A percentile compares a stretch with the other conserved stretches of the same genome.
These are phyloP conservation scores for Cheilosia scutellata DNA, from an alignment of 2,888 invertebrate genomes.

Conservation along the genomic window DNA sequence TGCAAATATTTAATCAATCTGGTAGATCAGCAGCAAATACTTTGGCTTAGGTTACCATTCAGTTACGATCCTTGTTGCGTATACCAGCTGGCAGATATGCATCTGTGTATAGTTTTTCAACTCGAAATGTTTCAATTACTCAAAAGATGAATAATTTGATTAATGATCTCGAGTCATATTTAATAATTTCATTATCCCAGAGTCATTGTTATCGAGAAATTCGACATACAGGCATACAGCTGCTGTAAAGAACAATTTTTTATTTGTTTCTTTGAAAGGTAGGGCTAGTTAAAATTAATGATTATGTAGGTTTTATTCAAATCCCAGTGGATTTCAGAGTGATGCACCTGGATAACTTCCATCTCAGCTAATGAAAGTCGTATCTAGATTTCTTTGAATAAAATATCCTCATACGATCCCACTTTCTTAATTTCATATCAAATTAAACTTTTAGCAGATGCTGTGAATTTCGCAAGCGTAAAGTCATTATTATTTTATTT, in stretches of 20 bases:
- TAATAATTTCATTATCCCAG: conserved; percentile 29
- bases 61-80: not conserved
- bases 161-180: conserved; percentile 61
- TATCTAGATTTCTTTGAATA: too few species aligned
- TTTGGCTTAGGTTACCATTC: too few species aligned
- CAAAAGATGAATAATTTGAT: conserved; percentile 50
- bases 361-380: not conserved
- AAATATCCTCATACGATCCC: not conserved
- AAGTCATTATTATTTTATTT: conserved; percentile 19
- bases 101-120: not conserved
- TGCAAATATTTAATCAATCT: too few species aligned
- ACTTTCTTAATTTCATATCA: not conserved
- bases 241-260: conserved; percentile 23
- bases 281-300: conserved; percentile 49
- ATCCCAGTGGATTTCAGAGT: conserved; percentile 14
- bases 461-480: not conserved
- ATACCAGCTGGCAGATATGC: not conserved
- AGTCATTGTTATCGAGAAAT: conserved; percentile 14
- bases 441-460: conserved; percentile 4
- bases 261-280: conserved; percentile 5
- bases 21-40: too few species aligned
- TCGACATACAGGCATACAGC: conserved; percentile 32
- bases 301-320: conserved; percentile 6
- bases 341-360: conserved; percentile 20
- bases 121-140: conserved; percentile 12